A percentile compares a stretch with the other conserved stretches of the same genome.
Evolutionary conservation across 2,113 vertebrate species (phyloP).

Genomic region (Jaculus jaculus): DNA sequence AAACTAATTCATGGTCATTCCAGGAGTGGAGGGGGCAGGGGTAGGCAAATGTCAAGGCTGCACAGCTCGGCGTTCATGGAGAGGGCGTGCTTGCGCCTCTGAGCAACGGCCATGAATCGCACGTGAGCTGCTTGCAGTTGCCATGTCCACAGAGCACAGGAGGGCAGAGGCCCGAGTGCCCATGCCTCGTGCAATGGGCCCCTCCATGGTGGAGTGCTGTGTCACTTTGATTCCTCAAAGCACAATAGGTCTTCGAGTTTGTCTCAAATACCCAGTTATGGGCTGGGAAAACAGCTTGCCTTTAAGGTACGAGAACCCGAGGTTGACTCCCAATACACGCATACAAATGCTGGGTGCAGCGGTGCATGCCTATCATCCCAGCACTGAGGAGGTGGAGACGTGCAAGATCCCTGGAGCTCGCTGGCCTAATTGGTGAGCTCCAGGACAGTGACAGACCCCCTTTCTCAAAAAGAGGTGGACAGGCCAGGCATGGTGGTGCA

Average conservation of each 20-base stretch:
- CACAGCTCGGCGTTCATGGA: not conserved
- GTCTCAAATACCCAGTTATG: no score
- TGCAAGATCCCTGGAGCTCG: no score
- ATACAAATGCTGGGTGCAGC: no score
- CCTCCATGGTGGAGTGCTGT: not conserved
- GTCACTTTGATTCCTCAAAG: not conserved
- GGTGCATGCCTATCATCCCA: no score
- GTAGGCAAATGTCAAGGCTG: not conserved
- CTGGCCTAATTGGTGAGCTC: no score
- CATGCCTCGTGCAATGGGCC: not conserved
- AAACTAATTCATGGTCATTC: not conserved
- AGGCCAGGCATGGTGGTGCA: no score
- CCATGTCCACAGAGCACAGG: not conserved
- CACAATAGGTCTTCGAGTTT: rapidly evolving
- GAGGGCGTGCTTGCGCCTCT: not conserved
- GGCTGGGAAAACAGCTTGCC: no score
- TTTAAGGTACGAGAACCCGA: no score
- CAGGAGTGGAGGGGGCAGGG: not conserved
- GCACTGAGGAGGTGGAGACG: no score
- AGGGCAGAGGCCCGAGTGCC: not conserved
- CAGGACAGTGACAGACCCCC: no score
- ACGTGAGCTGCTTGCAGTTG: not conserved
- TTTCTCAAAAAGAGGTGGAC: no score
- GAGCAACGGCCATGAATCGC: not conserved
- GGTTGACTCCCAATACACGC: no score